Evolutionary conservation across 1,140 invertebrate species (phyloP).

Genomic region (Globodera ellingtonae): DNA sequence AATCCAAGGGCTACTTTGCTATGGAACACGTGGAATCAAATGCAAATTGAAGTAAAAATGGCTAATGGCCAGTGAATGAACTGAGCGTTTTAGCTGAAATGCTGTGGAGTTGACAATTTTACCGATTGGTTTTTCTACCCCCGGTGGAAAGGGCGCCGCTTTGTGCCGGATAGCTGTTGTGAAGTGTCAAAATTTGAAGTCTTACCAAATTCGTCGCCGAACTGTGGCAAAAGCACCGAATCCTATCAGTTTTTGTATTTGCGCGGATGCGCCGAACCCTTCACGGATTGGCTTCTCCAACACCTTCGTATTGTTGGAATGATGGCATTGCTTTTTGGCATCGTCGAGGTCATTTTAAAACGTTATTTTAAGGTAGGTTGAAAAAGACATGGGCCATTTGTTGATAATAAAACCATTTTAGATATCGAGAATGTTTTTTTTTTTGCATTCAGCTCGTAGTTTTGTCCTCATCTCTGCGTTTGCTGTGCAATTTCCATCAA

Average conservation of each 20-base stretch:
- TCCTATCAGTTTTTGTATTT: constrained; percentile 38
- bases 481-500: constrained; percentile 15
- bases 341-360: constrained; percentile 51
- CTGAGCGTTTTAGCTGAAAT: constrained; percentile 47
- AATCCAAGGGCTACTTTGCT: not conserved
- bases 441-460: constrained; percentile 2
- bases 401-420: no score
- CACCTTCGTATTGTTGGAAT: constrained; percentile 50
- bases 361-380: no score
- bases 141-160: constrained; percentile 49
- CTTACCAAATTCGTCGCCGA: constrained; percentile 40
- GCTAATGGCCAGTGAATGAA: no score
- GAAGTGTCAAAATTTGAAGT: constrained; percentile 41
- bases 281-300: constrained; percentile 60
- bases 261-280: constrained; percentile 54
- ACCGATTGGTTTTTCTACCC: constrained; percentile 53
- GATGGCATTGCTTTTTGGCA: constrained; percentile 46
- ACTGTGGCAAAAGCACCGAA: constrained; percentile 53
- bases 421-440: no score
- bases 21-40: constrained; percentile 51
- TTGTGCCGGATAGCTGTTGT: constrained; percentile 63
- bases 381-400: no score
- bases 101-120: constrained; percentile 57
- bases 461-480: constrained; percentile 18
- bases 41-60: constrained; percentile 43